A percentile compares a stretch with the other conserved stretches of the same genome.
These are phyloP conservation scores for Agrotis exclamationis DNA, from an alignment of 2,888 invertebrate species.

Conservation along the genomic window DNA sequence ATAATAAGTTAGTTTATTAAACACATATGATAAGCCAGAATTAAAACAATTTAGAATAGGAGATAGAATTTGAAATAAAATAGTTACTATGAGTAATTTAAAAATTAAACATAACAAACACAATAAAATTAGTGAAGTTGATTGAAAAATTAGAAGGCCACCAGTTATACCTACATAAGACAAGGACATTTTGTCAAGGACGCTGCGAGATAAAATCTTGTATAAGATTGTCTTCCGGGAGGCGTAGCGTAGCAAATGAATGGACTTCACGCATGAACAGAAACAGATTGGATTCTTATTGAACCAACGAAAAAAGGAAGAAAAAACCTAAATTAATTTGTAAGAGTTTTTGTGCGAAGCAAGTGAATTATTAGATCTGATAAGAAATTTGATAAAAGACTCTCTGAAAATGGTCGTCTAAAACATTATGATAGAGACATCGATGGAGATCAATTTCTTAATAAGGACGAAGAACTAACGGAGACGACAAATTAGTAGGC, in stretches of 20 bases:
- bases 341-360: conserved; percentile 41
- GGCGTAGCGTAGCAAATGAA: conserved; percentile 60
- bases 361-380: conserved; percentile 36
- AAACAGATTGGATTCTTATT: conserved; percentile 55
- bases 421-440: not conserved
- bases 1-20: not conserved
- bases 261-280: conserved; percentile 59
- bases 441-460: not conserved
- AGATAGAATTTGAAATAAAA: no score
- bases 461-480: not conserved
- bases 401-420: conserved; percentile 6
- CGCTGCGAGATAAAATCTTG: conserved; percentile 45
- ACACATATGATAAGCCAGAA: not conserved
- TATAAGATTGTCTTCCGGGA: conserved; percentile 58
- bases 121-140: conserved; percentile 1
- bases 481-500: not conserved
- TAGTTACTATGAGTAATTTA: not conserved
- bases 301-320: conserved; percentile 33
- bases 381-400: conserved; percentile 38
- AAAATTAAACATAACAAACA: not conserved
- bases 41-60: not conserved
- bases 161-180: not conserved
- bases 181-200: conserved; percentile 42
- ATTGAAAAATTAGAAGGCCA: not conserved
- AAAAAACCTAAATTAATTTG: conserved; percentile 47